Evolutionary conservation across 2,113 vertebrate species (phyloP), one percentile per base, ranked within the genome.

Genomic region (Psilopogon haemacephalus): DNA sequence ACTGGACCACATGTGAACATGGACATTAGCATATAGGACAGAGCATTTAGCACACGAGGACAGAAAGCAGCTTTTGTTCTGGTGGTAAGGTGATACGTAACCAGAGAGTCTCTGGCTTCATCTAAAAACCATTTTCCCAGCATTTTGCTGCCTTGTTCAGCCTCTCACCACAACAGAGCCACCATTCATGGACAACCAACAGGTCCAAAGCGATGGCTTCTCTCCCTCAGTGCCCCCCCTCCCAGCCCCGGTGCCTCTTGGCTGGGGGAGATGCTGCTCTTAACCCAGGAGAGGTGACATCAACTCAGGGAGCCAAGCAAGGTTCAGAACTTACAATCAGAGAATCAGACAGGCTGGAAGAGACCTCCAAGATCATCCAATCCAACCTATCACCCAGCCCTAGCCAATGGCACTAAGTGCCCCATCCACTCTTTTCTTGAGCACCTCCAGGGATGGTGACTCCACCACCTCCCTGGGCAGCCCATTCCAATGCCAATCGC

Each of bases 61-160:
- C 10, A 96, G 7, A 96, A 94, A 95, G 86, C 37, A 70, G 86
- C 71, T 65, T 93, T 95, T 97, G 95, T 97, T 76, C 72, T 28
- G 55, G 54, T 58, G 65, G 93, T 74, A 92, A 96, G 78, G 88
- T 58, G 93, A 28, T 8, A 44, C 40, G 96, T 96, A 97, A 97
- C 68, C 65, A 74, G 92, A 96, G 42, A 94, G 90, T 63, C 80
- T 71, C 94, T 54, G 92, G 75, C 74, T 89, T 81, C 86, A 79
- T 44, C 77, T 44, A 76, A 91, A 95, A 92, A 54, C 27, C 69
- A 46, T 86, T 96, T 95, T 91, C 90, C 73, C 82, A 86, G 87
- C 60, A 12, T 93, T 93, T 85, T 6, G 15, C 81, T 38, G 73
- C 8, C 80, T 90, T 15, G 37, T n/a, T 79, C 62, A 28, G 60